These are phyloP conservation scores for Sphyrna mokarran DNA, from an alignment of 2,113 vertebrate species.

Conservation along the genomic window DNA sequence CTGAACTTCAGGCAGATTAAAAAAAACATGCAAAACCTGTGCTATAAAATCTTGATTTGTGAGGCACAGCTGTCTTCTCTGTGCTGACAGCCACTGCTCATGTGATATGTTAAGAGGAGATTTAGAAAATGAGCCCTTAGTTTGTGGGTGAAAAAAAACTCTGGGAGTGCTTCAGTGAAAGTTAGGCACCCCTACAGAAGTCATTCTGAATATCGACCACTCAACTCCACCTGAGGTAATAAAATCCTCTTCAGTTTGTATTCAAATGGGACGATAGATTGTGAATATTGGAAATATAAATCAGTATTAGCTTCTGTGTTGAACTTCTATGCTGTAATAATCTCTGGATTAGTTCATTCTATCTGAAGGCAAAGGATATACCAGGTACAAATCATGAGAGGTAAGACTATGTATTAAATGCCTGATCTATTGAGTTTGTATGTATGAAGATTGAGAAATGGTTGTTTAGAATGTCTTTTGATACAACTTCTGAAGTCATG, in stretches of 20 bases:
- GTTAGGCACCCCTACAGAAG: background rate
- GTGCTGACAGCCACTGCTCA: constrained; percentile 60
- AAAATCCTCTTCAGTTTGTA: background rate
- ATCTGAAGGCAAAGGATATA: constrained; percentile 20
- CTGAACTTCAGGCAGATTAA: constrained; percentile 66
- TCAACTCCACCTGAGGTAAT: constrained; percentile 19
- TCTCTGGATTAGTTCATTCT: constrained; percentile 11
- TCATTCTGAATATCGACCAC: constrained; percentile 31
- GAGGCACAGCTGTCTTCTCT: constrained; percentile 70
- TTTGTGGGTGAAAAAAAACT: constrained; percentile 41
- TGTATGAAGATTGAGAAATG: background rate
- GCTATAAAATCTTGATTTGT: constrained; percentile 64
- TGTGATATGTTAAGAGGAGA: constrained; percentile 43
- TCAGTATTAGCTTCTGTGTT: constrained; percentile 4
- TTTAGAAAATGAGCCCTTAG: background rate
- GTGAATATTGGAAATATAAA: background rate
- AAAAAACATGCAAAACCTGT: constrained; percentile 51
- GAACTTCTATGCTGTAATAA: background rate
- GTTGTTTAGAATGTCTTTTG: background rate
- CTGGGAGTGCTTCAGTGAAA: constrained; percentile 41
- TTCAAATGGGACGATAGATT: constrained; percentile 4
- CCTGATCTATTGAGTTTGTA: background rate
- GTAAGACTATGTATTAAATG: constrained; percentile 44
- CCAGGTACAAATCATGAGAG: constrained; percentile 58
- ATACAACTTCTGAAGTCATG: background rate